Conservation (phyloP, 2,113 vertebrate genomes). For the Peromyscus polionotus region DNA sequence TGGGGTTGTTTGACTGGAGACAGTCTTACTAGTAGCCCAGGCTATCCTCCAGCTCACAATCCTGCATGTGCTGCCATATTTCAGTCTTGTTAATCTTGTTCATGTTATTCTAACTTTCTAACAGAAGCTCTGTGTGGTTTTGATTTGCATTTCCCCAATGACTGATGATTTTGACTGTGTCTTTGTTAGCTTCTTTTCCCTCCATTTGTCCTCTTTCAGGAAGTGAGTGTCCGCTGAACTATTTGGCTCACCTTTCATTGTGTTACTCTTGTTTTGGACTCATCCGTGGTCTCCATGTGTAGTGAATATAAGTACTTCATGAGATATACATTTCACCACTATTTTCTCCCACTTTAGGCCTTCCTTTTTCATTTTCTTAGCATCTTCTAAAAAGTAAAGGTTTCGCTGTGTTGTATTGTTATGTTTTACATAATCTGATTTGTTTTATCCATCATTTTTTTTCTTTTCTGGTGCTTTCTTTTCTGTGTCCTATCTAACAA, state of each 20-base stretch:
- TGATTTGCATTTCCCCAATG: neutral
- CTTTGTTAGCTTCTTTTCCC: neutral
- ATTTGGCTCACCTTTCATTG: neutral
- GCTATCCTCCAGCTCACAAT: neutral
- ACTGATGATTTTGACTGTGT: neutral
- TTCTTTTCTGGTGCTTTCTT: neutral
- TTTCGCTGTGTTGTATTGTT: conserved; percentile 10
- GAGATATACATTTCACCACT: neutral
- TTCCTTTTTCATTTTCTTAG: conserved; percentile 54
- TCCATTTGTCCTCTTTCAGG: conserved; percentile 33
- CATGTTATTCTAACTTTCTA: neutral
- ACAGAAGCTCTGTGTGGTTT: neutral
- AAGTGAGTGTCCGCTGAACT: neutral
- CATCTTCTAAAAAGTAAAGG: conserved; percentile 1
- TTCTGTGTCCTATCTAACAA: conserved; percentile 38
- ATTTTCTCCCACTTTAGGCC: neutral
- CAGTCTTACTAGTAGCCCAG: neutral
- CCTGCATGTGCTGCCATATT: neutral
- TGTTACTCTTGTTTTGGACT: neutral
- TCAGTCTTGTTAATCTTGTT: neutral
- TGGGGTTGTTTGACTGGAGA: neutral
- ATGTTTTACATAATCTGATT: neutral
- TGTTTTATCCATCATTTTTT: conserved; percentile 9
- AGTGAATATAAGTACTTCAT: neutral
- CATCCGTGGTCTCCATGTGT: neutral